phyloP scores from a whole-genome alignment of 2,797 vertebrate genomes.

The Thaleichthys pacificus region DNA sequence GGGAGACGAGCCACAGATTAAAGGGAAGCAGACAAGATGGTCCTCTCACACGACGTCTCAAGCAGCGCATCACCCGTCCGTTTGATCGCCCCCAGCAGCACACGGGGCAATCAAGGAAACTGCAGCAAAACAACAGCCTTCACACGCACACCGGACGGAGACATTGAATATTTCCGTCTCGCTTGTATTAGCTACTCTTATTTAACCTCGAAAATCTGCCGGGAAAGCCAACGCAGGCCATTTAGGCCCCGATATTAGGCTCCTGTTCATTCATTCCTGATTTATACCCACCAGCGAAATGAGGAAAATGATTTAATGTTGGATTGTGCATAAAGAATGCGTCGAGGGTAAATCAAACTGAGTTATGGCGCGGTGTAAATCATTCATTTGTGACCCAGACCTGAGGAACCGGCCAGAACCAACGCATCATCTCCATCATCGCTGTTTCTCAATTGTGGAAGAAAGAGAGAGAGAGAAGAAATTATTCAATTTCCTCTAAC shows the following conservation, averaged over 20 bases:
- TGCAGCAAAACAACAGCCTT: constrained; percentile 51
- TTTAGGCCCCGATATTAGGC: constrained; percentile 52
- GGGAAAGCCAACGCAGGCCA: constrained; percentile 51
- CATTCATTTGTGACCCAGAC: constrained; percentile 53
- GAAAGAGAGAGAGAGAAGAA: constrained; percentile 25
- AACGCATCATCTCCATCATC: no score
- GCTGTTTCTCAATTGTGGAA: no score
- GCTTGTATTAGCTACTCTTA: constrained; percentile 46
- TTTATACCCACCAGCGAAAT: constrained; percentile 36
- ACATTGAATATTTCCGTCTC: constrained; percentile 40
- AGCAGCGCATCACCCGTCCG: constrained; percentile 50
- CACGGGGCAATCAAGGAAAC: constrained; percentile 43
- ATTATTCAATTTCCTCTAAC: constrained; percentile 11
- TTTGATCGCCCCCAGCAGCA: constrained; percentile 42
- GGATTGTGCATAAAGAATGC: constrained; percentile 46
- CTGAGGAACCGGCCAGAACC: constrained; percentile 27
- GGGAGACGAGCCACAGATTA: constrained; percentile 50
- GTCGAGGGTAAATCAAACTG: constrained; percentile 57
- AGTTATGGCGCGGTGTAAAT: constrained; percentile 59
- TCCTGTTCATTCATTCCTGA: constrained; percentile 42
- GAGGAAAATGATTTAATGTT: constrained; percentile 51
- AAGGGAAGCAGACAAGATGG: constrained; percentile 48
- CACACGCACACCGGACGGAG: constrained; percentile 25
- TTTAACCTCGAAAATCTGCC: constrained; percentile 30
- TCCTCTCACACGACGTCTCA: constrained; percentile 35